Base-by-base conservation (phyloP, 2,888 invertebrate genomes). In the Ennomos quercinarius region DNA sequence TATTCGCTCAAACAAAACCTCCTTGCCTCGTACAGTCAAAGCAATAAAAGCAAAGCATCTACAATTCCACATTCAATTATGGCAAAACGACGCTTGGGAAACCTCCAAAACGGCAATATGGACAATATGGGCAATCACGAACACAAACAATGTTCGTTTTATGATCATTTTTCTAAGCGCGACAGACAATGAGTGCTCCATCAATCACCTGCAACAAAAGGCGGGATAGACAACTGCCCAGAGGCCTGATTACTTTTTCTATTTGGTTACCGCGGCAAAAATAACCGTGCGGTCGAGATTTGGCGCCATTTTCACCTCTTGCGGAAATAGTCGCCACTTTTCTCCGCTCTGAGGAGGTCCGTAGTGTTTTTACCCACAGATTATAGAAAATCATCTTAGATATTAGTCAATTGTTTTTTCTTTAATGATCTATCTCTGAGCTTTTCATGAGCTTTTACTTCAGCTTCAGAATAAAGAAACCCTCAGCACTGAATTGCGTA, bases 161-260 rank as follows among this genome's bases (percentile, higher is more conserved):
- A 89, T 89, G 89, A 83, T 85, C 57, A 57, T 59, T 59, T 59
- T 54, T 59, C 74, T 77, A 84, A 86, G 86, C 77, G 85, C 83
- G 85, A 87, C 88, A 80, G 75, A 84, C 87, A 86, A 85, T 85
- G 80, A 80, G 51, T 41, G 71, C 66, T 64, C 77, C 87, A 91
- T 91, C 89, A 88, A 91, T 91, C 90, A 89, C 77, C 71, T 78
- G 71, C 69, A 80, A 86, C 87, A 87, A 89, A 87, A 87, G 86
- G 81, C 81, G 78, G 72, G 77, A 83, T 81, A 84, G 82, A 84
- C 85, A 80, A 82, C 83, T 82, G 81, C 72, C 81, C 83, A 79
- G 80, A 77, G 78, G 78, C 81, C 61, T 78, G 80, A 77, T 77
- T 81, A 77, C 77, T 80, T 83, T 80, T 80, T 79, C 78, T 79